Conservation (phyloP, 2,797 vertebrate genomes). For the Megaceryle alcyon region DNA sequence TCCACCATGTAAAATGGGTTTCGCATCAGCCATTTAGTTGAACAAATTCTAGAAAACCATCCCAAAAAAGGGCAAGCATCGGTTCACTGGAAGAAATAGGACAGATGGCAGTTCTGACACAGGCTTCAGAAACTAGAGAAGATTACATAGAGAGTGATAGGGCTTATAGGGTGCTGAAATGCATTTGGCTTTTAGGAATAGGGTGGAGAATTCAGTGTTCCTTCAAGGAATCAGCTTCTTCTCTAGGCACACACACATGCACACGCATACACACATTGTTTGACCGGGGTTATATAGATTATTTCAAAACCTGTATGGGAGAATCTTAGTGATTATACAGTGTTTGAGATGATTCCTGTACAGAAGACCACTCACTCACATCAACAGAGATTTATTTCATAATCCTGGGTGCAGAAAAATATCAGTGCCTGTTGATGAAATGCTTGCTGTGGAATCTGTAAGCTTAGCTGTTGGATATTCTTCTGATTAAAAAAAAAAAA, state of each 20-base stretch:
- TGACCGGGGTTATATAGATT: not conserved
- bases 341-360: not conserved
- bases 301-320: not conserved
- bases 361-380: not conserved
- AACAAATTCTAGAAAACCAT: not conserved
- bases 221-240: not conserved
- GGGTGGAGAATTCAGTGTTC: not conserved
- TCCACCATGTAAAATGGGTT: not conserved
- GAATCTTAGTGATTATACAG: not conserved
- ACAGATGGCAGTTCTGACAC: not conserved
- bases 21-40: not conserved
- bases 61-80: not conserved
- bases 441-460: not conserved
- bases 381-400: conserved; percentile 28
- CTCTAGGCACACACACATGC: not conserved
- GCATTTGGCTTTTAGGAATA: not conserved
- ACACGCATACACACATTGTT: not conserved
- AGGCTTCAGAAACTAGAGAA: not conserved
- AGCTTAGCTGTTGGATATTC: conserved; percentile 5
- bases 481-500: conserved; percentile 45
- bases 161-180: not conserved
- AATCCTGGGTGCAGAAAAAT: not conserved
- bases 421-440: conserved; percentile 15
- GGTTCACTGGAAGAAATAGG: not conserved
- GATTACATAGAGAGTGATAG: not conserved